Evolutionary conservation across 2,888 invertebrate genomes (phyloP).

Genomic region (Drosophila testacea): DNA sequence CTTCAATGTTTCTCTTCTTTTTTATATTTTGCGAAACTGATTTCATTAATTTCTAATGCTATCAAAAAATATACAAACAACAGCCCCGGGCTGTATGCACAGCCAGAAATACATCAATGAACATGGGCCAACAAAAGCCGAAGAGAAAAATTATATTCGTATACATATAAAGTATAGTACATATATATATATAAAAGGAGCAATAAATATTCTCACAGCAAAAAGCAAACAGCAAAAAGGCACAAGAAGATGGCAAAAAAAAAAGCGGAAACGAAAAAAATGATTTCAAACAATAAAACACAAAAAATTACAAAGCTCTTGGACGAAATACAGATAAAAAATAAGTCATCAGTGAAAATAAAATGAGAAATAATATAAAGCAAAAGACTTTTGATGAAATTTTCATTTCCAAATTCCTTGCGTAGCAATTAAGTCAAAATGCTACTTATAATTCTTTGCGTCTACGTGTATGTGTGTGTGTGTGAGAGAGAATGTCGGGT

Average conservation of each 20-base stretch:
- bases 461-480: constrained; percentile 3
- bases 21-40: constrained; percentile 58
- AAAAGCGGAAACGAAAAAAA: constrained; percentile 39
- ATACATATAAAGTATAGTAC: constrained; percentile 5
- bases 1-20: neutral
- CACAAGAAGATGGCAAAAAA: constrained; percentile 10
- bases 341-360: constrained; percentile 53
- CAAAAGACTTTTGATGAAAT: constrained; percentile 70
- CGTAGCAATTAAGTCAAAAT: constrained; percentile 72
- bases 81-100: constrained; percentile 53
- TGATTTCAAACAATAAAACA: constrained; percentile 65
- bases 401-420: constrained; percentile 76
- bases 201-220: constrained; percentile 50
- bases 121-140: constrained; percentile 28
- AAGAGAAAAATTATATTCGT: constrained; percentile 25
- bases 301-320: constrained; percentile 51
- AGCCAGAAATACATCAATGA: constrained; percentile 64
- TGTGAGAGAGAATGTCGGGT: constrained; percentile 10
- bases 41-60: constrained; percentile 80
- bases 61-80: constrained; percentile 64
- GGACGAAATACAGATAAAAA: constrained; percentile 46
- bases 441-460: constrained; percentile 20
- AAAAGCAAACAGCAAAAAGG: constrained; percentile 31
- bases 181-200: constrained; percentile 23
- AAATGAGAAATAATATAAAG: constrained; percentile 50